These are phyloP conservation scores for Stomatorhinus walkeri DNA, from an alignment of 2,797 vertebrate genomes.

Conservation along the genomic window DNA sequence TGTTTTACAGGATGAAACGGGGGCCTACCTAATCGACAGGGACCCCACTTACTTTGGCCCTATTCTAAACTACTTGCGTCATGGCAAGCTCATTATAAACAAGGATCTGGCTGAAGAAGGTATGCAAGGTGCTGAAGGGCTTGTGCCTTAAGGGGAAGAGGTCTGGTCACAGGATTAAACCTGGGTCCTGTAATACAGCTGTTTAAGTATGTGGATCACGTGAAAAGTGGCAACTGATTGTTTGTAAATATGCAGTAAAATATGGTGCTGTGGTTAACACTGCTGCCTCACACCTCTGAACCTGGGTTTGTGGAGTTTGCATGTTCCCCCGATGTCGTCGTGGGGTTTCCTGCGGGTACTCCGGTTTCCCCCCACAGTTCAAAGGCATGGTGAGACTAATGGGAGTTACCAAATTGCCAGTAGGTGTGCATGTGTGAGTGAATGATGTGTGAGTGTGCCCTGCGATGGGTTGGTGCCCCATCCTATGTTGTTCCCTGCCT, in stretches of 20 bases:
- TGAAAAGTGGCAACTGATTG: neutral
- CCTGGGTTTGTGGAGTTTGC: neutral
- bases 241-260: neutral
- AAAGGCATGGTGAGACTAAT: neutral
- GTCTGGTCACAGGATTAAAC: neutral
- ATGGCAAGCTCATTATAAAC: constrained; percentile 89
- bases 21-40: constrained; percentile 88
- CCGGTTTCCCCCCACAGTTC: neutral
- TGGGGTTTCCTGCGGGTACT: neutral
- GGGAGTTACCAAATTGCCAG: neutral
- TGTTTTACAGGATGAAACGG: constrained; percentile 75
- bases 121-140: constrained; percentile 37
- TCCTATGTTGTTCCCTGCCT: neutral
- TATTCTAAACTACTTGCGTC: constrained; percentile 88
- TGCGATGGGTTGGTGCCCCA: neutral
- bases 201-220: neutral
- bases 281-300: neutral
- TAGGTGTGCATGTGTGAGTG: neutral
- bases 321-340: neutral
- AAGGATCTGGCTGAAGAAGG: constrained; percentile 92
- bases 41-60: constrained; percentile 91
- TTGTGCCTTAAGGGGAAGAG: neutral
- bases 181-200: neutral
- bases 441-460: neutral
- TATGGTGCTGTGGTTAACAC: neutral